phyloP scores from a whole-genome alignment of 2,797 vertebrate species.

The Hapalemur alaotrensis region DNA sequence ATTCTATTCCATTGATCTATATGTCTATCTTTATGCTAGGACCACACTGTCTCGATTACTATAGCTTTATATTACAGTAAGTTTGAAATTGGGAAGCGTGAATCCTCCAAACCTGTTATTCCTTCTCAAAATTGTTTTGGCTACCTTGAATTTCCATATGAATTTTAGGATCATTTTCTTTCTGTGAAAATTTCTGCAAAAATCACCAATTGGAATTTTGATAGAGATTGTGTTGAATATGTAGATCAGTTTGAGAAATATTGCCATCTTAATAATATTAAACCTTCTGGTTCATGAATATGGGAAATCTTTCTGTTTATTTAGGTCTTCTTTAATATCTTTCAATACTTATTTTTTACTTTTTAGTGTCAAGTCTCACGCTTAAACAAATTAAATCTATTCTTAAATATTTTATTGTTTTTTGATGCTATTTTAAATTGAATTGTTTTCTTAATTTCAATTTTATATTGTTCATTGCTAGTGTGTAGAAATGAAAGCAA shows the following conservation, averaged over 20 bases:
- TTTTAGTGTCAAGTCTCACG: neutral
- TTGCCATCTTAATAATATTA: neutral
- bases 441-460: neutral
- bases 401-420: neutral
- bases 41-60: neutral
- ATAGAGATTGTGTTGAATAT: neutral
- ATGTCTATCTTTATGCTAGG: neutral
- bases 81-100: neutral
- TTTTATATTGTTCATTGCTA: neutral
- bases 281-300: neutral
- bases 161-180: neutral
- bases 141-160: neutral
- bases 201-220: neutral
- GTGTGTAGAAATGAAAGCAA: neutral
- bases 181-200: neutral
- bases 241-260: neutral
- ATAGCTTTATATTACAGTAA: neutral
- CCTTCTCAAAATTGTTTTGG: neutral
- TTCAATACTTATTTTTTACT: neutral
- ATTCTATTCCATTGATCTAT: neutral
- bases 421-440: neutral
- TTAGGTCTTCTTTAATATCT: neutral
- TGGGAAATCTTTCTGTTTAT: neutral
- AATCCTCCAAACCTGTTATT: neutral
- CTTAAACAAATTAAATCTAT: neutral